Percentiles rank a stretch among this genome's conserved stretches.
These are phyloP conservation scores for Deilephila elpenor DNA, from an alignment of 2,888 invertebrate species.

Conservation along the genomic window DNA sequence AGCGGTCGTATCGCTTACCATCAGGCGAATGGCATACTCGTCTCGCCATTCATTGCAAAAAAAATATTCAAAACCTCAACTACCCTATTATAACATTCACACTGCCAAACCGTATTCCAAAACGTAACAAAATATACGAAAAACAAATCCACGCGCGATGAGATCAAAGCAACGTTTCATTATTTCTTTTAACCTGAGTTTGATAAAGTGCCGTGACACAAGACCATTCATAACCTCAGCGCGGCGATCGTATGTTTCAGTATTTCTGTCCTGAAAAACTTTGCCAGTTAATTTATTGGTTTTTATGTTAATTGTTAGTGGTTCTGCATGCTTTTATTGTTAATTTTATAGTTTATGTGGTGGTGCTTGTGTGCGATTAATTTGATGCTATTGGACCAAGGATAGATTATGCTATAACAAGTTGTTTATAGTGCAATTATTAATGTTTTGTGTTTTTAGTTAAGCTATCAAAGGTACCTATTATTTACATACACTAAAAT, in stretches of 20 bases:
- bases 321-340: not conserved
- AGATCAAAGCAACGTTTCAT: conserved; percentile 34
- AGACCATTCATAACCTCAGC: conserved; percentile 30
- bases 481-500: too few relatives aligned
- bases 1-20: too few relatives aligned
- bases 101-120: not conserved
- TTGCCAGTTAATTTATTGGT: conserved; percentile 20
- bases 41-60: too few relatives aligned
- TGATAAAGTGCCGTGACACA: conserved; percentile 31
- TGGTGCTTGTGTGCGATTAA: too few relatives aligned
- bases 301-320: not conserved
- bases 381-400: too few relatives aligned
- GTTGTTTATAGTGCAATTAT: too few relatives aligned
- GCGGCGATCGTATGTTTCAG: not conserved
- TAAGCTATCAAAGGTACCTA: too few relatives aligned
- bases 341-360: not conserved
- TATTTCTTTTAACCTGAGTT: conserved; percentile 27
- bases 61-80: too few relatives aligned
- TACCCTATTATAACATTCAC: too few relatives aligned
- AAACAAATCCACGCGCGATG: conserved; percentile 1
- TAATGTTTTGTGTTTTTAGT: too few relatives aligned
- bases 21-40: too few relatives aligned
- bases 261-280: conserved; percentile 26
- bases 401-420: too few relatives aligned
- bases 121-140: not conserved